These are phyloP conservation scores for Labeo calbasu DNA, from an alignment of 2,797 vertebrate genomes.

Conservation along the genomic window DNA sequence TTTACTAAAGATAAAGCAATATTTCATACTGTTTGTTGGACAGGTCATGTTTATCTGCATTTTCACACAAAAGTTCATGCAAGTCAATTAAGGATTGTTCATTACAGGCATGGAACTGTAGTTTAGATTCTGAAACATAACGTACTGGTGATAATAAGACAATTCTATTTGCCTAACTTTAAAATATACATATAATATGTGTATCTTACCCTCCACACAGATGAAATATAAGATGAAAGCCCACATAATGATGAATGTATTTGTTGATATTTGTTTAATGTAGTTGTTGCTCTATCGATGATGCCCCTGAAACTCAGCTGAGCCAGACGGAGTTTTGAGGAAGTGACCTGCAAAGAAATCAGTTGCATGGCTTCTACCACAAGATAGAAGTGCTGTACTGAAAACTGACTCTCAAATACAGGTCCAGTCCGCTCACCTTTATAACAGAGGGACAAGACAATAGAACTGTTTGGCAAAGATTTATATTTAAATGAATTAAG, in stretches of 20 bases:
- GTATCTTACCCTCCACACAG: constrained; percentile 9
- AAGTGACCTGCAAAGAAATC: background rate
- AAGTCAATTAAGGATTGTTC: background rate
- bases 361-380: background rate
- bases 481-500: too few relatives aligned
- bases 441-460: too few relatives aligned
- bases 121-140: background rate
- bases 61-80: background rate
- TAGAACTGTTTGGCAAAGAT: too few relatives aligned
- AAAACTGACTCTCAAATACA: background rate
- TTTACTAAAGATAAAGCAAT: background rate
- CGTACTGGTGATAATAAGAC: background rate
- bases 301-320: background rate
- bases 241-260: background rate
- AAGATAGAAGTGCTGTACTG: background rate
- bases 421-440: too few relatives aligned
- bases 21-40: background rate
- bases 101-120: too few relatives aligned
- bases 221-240: constrained; percentile 7
- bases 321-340: background rate
- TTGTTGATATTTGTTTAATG: too few relatives aligned
- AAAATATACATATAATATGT: background rate
- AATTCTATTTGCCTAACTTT: too few relatives aligned
- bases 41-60: background rate
- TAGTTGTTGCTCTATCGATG: background rate